Base-by-base conservation (phyloP, 2,797 vertebrate genomes). In the Sebastes kiyomatsui region DNA sequence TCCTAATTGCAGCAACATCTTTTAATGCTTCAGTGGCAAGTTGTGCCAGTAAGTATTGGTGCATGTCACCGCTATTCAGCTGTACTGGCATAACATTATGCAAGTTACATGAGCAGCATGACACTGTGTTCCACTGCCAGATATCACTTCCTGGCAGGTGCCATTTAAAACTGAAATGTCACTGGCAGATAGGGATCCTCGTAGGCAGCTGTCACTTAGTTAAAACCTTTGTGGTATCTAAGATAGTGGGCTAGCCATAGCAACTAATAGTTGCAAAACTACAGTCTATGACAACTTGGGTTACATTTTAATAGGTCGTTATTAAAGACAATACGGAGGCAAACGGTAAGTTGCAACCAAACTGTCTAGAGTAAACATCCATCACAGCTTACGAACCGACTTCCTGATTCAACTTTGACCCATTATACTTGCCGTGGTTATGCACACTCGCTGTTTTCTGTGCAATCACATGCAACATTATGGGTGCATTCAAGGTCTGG, bases 81-180 rank as follows among this genome's bases (percentile, higher is more conserved):
- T 64, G 22, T 4, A 64, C 38, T 28, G 22, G n/a, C 1, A 55
- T 23, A 56, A 49, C n/a, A 42, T 32, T 28, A 46, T 67, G 10
- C 11, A 69, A 42, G 60, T 54, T 61, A 77, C 58, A 78, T 27
- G 12, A 69, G 33, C 12, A 67, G 60, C 4, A 22, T 67, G 30
- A 71, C 66, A 64, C 27, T 13, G 27, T 30, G 23, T 32, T 69
- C 4, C 46, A 75, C 52, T 68, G 55, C 28, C 64, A 25, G 20
- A 73, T 59, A 72, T 71, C 61, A 76, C n/a, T 79, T 78, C 28
- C 46, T 76, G 59, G 28, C 62, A 78, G 64, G 18, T 76, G 65
- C 23, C 55, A 83, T 81, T 67, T 72, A 32, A 72, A 72, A 72
- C 35, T 75, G 67, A 54, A 30, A 70, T 58, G 35, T 55, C 49